Percentiles rank a stretch among this genome's conserved stretches.
These are phyloP conservation scores for Coleophora flavipennella DNA, from an alignment of 2,888 invertebrate species.

Conservation along the genomic window DNA sequence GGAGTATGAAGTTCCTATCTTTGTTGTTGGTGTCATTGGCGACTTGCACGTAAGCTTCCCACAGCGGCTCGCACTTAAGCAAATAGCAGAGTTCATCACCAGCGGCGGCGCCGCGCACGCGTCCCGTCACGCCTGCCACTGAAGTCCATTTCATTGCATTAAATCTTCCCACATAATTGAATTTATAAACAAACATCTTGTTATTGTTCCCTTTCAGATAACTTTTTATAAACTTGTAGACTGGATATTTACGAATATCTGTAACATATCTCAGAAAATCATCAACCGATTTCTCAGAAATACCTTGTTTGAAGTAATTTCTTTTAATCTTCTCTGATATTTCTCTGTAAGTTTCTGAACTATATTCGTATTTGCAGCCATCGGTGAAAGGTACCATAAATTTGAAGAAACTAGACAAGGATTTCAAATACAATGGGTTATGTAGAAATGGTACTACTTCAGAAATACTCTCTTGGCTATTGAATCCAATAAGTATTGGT, in stretches of 20 bases:
- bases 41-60: slow-evolving; percentile 40
- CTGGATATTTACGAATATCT: slow-evolving; percentile 55
- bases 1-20: slow-evolving; percentile 46
- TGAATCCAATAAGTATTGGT: slow-evolving; percentile 63
- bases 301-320: slow-evolving; percentile 40
- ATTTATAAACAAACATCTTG: slow-evolving; percentile 54
- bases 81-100: slow-evolving; percentile 66
- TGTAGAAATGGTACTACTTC: slow-evolving; percentile 55
- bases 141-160: slow-evolving; percentile 49
- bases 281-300: slow-evolving; percentile 37
- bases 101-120: slow-evolving; percentile 54
- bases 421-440: slow-evolving; percentile 40
- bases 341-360: slow-evolving; percentile 30
- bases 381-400: slow-evolving; percentile 54
- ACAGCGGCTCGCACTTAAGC: slow-evolving; percentile 55
- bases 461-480: slow-evolving; percentile 62
- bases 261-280: slow-evolving; percentile 50
- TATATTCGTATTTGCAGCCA: slow-evolving; percentile 39
- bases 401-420: slow-evolving; percentile 39
- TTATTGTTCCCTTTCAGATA: slow-evolving; percentile 24
- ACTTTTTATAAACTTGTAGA: slow-evolving; percentile 50
- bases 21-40: slow-evolving; percentile 25
- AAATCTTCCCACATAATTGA: slow-evolving; percentile 54
- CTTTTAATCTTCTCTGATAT: slow-evolving; percentile 39
- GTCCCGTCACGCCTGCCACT: slow-evolving; percentile 24